Evolutionary conservation across 2,113 vertebrate genomes (phyloP).

Genomic region (Leptobrachium leishanense): DNA sequence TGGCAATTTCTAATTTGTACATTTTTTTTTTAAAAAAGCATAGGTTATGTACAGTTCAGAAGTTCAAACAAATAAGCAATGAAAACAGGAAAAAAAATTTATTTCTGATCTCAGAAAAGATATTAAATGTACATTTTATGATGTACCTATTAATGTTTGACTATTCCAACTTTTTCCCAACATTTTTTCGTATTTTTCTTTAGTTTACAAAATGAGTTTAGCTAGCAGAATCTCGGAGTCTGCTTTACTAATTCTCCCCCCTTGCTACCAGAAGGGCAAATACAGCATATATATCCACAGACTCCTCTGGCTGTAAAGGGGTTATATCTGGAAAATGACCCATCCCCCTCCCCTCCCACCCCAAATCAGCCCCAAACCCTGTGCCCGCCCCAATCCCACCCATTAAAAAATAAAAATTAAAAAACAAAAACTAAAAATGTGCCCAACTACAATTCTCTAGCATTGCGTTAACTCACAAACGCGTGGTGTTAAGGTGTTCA

Average conservation of each 20-base stretch:
- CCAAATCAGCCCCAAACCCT: conserved; percentile 32
- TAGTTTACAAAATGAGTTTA: conserved; percentile 79
- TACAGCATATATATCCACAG: conserved; percentile 35
- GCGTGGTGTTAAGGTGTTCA: conserved; percentile 52
- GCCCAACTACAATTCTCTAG: conserved; percentile 89
- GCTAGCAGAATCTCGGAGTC: conserved; percentile 45
- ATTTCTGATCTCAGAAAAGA: conserved; percentile 66
- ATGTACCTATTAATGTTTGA: conserved; percentile 71
- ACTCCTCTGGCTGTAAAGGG: conserved; percentile 39
- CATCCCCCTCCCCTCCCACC: conserved; percentile 43
- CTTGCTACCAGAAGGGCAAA: conserved; percentile 32
- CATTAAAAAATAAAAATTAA: conserved; percentile 77
- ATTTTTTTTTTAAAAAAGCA: background rate
- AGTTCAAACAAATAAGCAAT: conserved; percentile 17
- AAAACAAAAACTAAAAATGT: conserved; percentile 78
- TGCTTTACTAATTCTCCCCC: conserved; percentile 21
- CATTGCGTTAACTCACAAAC: conserved; percentile 90
- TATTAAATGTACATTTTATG: conserved; percentile 73
- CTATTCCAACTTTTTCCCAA: conserved; percentile 73
- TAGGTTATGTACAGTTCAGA: background rate
- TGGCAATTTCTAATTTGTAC: no score
- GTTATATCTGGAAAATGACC: conserved; percentile 40
- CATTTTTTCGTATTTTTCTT: conserved; percentile 53
- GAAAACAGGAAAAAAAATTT: conserved; percentile 57
- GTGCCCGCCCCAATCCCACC: conserved; percentile 70